Evolutionary conservation across 2,797 vertebrate genomes (phyloP).

Genomic region (Paguma larvata): DNA sequence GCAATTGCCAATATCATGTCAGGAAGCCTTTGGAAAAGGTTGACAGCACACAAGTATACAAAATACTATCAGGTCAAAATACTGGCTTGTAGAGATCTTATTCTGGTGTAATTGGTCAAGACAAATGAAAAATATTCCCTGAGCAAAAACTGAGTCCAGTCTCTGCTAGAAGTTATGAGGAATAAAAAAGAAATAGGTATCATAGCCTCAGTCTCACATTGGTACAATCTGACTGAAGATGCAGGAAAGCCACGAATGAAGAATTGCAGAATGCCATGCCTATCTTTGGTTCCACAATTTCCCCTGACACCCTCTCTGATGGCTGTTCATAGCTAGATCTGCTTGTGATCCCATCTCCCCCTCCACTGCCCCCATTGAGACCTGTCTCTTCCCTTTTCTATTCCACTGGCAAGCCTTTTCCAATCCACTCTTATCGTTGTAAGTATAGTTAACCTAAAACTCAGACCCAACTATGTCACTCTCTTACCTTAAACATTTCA

Average conservation of each 20-base stretch:
- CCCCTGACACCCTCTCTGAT: neutral
- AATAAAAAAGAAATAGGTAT: neutral
- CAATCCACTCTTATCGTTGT: neutral
- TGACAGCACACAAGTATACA: neutral
- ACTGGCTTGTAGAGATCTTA: neutral
- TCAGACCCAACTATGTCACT: neutral
- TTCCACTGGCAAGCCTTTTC: neutral
- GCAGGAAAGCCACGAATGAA: neutral
- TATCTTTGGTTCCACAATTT: neutral
- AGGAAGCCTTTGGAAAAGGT: neutral
- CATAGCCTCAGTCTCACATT: neutral
- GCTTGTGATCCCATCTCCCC: neutral
- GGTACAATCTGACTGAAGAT: neutral
- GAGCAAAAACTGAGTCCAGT: neutral
- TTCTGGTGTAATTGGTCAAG: neutral
- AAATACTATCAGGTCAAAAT: neutral
- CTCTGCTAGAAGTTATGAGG: neutral
- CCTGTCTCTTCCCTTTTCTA: neutral
- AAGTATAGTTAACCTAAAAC: neutral
- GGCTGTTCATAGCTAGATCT: neutral
- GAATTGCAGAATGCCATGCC: neutral
- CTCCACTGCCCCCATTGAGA: neutral
- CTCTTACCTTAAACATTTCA: neutral
- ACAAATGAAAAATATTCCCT: constrained; percentile 31
- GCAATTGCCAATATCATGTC: constrained; percentile 14